A percentile compares a stretch with the other conserved stretches of the same genome.
These are phyloP conservation scores for Cordilura impudica DNA, from an alignment of 2,888 invertebrate genomes.

Conservation along the genomic window DNA sequence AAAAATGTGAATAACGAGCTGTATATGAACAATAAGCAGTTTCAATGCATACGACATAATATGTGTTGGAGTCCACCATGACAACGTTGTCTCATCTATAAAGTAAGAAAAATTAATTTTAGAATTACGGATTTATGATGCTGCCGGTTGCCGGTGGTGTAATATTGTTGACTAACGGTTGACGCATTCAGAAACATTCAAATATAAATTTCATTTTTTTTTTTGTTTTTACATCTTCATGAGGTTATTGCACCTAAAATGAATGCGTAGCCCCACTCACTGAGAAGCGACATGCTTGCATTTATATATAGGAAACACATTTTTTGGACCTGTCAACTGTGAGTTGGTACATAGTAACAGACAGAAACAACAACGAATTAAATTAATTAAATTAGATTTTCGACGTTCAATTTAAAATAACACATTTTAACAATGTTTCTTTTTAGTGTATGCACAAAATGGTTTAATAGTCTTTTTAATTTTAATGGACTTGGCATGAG, in stretches of 20 bases:
- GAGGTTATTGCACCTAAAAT: constrained; percentile 54
- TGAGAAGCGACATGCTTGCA: constrained; percentile 10
- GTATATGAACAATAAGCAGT: background rate
- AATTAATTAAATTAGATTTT: background rate
- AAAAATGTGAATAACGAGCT: constrained; percentile 26
- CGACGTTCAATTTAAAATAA: background rate
- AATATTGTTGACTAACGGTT: constrained; percentile 38
- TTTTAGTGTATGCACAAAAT: background rate
- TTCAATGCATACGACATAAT: background rate
- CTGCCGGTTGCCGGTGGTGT: constrained; percentile 40
- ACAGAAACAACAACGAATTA: background rate
- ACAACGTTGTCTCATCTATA: constrained; percentile 44
- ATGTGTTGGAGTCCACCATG: constrained; percentile 44
- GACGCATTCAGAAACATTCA: constrained; percentile 38
- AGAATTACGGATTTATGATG: constrained; percentile 28
- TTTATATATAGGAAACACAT: background rate
- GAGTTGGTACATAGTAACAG: constrained; percentile 6
- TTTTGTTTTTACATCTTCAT: constrained; percentile 4
- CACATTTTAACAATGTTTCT: background rate
- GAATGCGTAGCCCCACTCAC: constrained; percentile 28
- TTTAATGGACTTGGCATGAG: constrained; percentile 41
- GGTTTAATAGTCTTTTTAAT: background rate
- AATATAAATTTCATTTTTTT: background rate
- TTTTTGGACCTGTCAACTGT: constrained; percentile 8
- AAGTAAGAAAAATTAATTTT: constrained; percentile 51